Percentiles rank a stretch among this genome's conserved stretches.
phyloP scores from a whole-genome alignment of 2,797 vertebrate genomes.

The Eulemur coronatus region DNA sequence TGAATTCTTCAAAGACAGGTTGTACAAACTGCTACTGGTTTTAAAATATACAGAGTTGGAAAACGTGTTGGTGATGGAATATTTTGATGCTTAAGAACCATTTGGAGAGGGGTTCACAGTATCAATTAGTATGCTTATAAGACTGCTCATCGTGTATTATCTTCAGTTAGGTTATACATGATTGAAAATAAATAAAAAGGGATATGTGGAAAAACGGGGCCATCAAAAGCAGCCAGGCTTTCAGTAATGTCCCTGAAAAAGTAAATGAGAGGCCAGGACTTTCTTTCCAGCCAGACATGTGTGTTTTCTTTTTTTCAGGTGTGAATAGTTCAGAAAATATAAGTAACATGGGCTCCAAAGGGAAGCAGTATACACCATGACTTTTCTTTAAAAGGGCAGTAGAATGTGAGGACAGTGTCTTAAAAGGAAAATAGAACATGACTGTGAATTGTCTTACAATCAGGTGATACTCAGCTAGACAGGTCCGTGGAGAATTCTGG shows the following conservation, averaged over 20 bases:
- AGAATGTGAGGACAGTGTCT: neutral
- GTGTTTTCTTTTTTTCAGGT: neutral
- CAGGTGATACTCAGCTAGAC: neutral
- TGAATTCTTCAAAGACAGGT: neutral
- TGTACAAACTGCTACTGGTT: neutral
- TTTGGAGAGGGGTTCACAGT: neutral
- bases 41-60: neutral
- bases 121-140: neutral
- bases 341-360: neutral
- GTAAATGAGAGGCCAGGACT: neutral
- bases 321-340: neutral
- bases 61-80: neutral
- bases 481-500: neutral
- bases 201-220: neutral
- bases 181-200: slow-evolving; percentile 21
- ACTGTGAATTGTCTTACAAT: neutral
- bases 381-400: neutral
- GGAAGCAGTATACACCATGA: neutral
- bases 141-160: neutral
- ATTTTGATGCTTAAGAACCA: slow-evolving; percentile 26
- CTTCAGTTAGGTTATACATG: neutral
- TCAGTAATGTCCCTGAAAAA: neutral
- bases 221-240: neutral
- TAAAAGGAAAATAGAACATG: neutral
- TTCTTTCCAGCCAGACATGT: neutral